Base-by-base conservation (phyloP, 2,113 vertebrate genomes). In the Bubo blakistoni region DNA sequence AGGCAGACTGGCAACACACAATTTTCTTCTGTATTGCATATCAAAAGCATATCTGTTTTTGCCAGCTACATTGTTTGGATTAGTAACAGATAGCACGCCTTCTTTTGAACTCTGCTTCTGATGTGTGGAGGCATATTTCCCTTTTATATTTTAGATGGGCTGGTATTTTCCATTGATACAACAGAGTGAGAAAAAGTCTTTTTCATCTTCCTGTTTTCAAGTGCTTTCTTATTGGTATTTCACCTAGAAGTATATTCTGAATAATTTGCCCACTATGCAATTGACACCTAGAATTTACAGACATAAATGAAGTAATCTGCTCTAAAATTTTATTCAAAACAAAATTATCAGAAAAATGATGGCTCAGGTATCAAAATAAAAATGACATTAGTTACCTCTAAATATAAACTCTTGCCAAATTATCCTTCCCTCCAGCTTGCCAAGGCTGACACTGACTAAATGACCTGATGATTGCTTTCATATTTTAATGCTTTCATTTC, bases 381-480 rank as follows among this genome's bases (percentile, higher is more conserved):
- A 89, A 54, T 54, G 0, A 40, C 42, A 62, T 52, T 77, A 85
- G 54, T 79, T 93, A 83, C 38, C 30, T 81, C 36, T 72, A 82
- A 72, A 92, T 46, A 85, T 16, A 81, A 94, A 47, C 21, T 38
- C 25, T 78, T 83, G 76, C 55, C 67, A 91, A 93, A 81, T 96
- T 92, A 94, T 92, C 61, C 40, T 95, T 91, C 40, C 22, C 22
- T 83, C 58, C 65, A 92, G 54, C 61, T 86, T 97, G 86, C 86
- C 90, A 94, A 82, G n/a, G 38, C 62, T 97, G 96, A 95, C 76
- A 90, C 13, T 73, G 38, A 82, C 58, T 95, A 91, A 97, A 95
- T 40, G 34, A 88, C 69, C 81, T 82, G 67, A 71, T 59, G 54
- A 94, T 86, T 96, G 65, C 51, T 47, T 84, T 93, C 88, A 71